Conservation (phyloP, 2,888 invertebrate genomes). For the Toxonevra muliebris region DNA sequence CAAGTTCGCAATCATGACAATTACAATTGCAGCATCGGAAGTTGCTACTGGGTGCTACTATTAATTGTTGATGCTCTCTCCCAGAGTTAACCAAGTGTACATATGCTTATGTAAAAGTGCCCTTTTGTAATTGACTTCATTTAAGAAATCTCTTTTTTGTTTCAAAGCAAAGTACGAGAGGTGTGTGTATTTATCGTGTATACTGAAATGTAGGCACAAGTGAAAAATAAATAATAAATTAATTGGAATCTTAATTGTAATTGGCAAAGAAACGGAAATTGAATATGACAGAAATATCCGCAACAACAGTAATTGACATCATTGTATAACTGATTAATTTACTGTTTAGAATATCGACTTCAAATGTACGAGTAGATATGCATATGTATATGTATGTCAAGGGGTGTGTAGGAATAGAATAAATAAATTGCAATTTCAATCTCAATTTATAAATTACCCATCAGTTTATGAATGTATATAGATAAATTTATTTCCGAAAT, state of each 20-base stretch:
- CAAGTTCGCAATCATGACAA: slow-evolving; percentile 4
- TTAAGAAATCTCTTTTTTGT: slow-evolving; percentile 33
- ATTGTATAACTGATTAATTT: slow-evolving; percentile 4
- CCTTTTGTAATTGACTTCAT: slow-evolving; percentile 44
- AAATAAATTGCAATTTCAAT: too few relatives aligned
- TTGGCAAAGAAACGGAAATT: slow-evolving; percentile 35
- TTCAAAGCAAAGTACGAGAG: not conserved
- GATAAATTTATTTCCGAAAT: slow-evolving; percentile 22
- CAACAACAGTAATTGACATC: too few relatives aligned
- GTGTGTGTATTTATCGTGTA: not conserved
- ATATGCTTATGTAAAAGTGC: slow-evolving; percentile 14
- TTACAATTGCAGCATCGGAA: not conserved
- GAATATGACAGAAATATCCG: slow-evolving; percentile 43
- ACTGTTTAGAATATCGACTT: too few relatives aligned
- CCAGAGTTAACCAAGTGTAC: too few relatives aligned
- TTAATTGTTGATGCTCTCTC: too few relatives aligned
- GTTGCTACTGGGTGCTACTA: not conserved
- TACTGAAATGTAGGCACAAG: too few relatives aligned
- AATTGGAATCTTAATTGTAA: too few relatives aligned
- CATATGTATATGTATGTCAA: too few relatives aligned
- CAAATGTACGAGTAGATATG: too few relatives aligned
- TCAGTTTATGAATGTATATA: slow-evolving; percentile 24
- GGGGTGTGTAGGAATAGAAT: too few relatives aligned
- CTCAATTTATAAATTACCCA: slow-evolving; percentile 27
- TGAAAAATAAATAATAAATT: too few relatives aligned